These are phyloP conservation scores for Lagothrix lagotricha DNA, from an alignment of 2,797 vertebrate species.

Conservation along the genomic window DNA sequence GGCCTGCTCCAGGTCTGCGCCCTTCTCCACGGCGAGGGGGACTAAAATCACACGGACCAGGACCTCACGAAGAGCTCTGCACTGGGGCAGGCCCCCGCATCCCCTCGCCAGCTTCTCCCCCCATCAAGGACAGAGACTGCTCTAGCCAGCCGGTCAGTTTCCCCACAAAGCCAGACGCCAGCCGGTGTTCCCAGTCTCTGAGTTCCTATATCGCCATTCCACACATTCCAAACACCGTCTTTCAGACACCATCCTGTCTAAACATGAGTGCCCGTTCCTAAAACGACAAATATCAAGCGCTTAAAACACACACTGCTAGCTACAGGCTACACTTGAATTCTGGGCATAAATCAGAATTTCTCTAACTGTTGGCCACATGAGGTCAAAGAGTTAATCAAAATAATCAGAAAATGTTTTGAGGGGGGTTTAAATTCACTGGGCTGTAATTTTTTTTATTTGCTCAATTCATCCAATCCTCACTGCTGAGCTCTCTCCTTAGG, in stretches of 20 bases:
- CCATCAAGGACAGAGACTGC: not conserved
- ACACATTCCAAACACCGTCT: not conserved
- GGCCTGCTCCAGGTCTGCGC: rapidly evolving
- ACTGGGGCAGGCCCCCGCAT: not conserved
- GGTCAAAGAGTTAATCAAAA: not conserved
- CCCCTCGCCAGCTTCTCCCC: not conserved
- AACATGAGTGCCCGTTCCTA: not conserved
- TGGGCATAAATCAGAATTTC: not conserved
- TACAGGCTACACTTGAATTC: not conserved
- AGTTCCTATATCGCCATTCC: not conserved
- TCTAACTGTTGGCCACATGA: not conserved
- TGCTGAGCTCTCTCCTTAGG: not conserved
- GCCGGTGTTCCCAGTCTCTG: not conserved
- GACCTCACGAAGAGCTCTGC: too few species aligned
- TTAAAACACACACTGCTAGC: not conserved
- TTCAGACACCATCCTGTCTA: not conserved
- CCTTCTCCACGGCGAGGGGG: rapidly evolving
- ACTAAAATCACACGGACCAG: too few species aligned
- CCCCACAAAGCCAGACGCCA: not conserved
- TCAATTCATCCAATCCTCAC: not conserved
- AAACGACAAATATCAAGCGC: slow-evolving; percentile 1
- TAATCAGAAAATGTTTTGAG: not conserved
- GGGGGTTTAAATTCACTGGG: not conserved
- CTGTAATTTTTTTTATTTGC: not conserved
- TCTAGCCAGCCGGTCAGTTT: not conserved